Percentiles rank a stretch among this genome's conserved stretches.
Conservation (phyloP, 64 coral and sea anemone species). For the Platygyra sinensis region DNA sequence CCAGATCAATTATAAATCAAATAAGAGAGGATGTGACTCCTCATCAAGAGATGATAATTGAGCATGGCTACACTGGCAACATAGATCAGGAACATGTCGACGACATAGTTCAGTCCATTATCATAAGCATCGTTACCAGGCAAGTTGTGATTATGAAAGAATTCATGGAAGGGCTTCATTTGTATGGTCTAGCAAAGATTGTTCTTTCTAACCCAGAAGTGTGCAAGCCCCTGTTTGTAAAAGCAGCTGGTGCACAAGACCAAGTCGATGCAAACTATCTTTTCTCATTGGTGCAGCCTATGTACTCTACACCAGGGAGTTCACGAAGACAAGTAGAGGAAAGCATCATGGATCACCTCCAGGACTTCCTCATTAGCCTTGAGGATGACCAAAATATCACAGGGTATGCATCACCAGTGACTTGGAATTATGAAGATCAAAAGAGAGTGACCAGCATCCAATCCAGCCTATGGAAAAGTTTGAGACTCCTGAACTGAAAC, state of each 20-base stretch:
- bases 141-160: slow-evolving; percentile 47
- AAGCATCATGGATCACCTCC: too few species aligned
- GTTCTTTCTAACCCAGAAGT: too few species aligned
- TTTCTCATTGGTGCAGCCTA: too few species aligned
- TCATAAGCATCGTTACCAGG: slow-evolving; percentile 40
- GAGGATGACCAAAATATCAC: slow-evolving; percentile 44
- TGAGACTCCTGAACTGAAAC: slow-evolving; percentile 46
- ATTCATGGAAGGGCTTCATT: too few species aligned
- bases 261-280: slow-evolving; percentile 69
- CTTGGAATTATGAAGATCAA: too few species aligned
- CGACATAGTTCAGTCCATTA: slow-evolving; percentile 65
- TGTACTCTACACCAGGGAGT: slow-evolving; percentile 53
- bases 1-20: slow-evolving; percentile 31
- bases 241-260: background rate
- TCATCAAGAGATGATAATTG: slow-evolving; percentile 46
- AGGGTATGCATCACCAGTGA: too few species aligned
- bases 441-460: too few species aligned
- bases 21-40: slow-evolving; percentile 50
- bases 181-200: too few species aligned
- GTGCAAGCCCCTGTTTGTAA: slow-evolving; percentile 52
- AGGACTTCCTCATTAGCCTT: slow-evolving; percentile 55
- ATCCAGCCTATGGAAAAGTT: slow-evolving; percentile 21
- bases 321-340: too few species aligned
- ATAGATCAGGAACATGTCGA: too few species aligned
- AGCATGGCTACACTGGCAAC: slow-evolving; percentile 48